Base-by-base conservation (phyloP, 2,888 invertebrate species). In the Catocala sponsa region DNA sequence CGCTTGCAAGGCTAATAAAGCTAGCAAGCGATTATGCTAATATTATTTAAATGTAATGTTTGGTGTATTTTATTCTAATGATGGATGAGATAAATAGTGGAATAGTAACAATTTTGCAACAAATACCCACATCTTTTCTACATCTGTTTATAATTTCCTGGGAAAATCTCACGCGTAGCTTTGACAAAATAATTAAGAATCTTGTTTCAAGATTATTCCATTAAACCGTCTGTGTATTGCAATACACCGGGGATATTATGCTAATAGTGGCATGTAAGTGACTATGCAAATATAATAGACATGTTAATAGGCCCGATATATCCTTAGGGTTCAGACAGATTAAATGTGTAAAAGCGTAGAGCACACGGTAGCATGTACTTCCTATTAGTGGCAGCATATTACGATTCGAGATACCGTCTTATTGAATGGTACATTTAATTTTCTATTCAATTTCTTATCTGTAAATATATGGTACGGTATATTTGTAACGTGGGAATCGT, bases 401-500 rank as follows among this genome's bases (percentile, higher is more conserved):
- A 74, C 70, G 69, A 68, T 64, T 68, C 65, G 58, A 78, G 79
- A 76, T 77, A 81, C 73, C 77, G 84, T 87, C 82, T 80, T 73
- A 83, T 83, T 84, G 78, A 81, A 82, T 82, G 81, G 83, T 83
- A 87, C 88, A 87, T 90, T 90, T 91, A 89, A 89, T 91, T 87
- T 89, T 86, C 88, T 84, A 91, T 91, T 90, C 84, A 90, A 89
- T 84, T 79, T 79, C 88, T 91, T 91, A 91, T 92, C 91, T 90
- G 71, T 86, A 82, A 89, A 84, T 86, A 83, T 85, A 82, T 82
- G 81, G 83, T 77, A 80, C 79, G 77, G 80, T 84, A 83, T 84
- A 88, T 88, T 85, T 78, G 88, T 88, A 88, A 89, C 92, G 92
- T 93, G 92, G 89, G 92, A 93, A 91, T 87, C 84, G 80, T 88